phyloP scores from a whole-genome alignment of 2,888 invertebrate species.

The Timema cristinae region DNA sequence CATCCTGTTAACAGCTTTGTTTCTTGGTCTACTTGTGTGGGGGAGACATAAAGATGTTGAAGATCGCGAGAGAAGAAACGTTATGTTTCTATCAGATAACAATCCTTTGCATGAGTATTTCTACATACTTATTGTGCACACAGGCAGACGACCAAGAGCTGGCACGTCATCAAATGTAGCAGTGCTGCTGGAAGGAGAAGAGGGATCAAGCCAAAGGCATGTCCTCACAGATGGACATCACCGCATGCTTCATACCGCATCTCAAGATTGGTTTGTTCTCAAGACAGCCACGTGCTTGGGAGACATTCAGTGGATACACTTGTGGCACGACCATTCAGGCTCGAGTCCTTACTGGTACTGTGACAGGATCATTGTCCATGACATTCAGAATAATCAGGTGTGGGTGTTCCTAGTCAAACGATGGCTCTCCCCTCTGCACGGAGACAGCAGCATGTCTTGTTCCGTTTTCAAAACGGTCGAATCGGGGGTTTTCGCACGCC shows the following conservation, averaged over 20 bases:
- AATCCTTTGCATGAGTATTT: background rate
- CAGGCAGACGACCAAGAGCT: conserved; percentile 9
- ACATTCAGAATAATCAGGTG: background rate
- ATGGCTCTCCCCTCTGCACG: conserved; percentile 16
- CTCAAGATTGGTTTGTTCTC: conserved; percentile 19
- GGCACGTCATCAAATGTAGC: conserved; percentile 19
- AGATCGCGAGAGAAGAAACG: background rate
- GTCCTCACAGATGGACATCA: background rate
- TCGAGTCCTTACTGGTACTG: conserved; percentile 18
- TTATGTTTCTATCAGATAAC: background rate
- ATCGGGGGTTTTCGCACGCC: background rate
- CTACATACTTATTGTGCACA: conserved; percentile 14
- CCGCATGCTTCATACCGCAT: background rate
- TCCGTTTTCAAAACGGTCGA: conserved; percentile 4
- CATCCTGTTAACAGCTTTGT: background rate
- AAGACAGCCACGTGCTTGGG: background rate
- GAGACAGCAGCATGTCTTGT: conserved; percentile 3
- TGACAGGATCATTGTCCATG: conserved; percentile 7
- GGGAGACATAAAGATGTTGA: background rate
- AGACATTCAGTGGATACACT: background rate
- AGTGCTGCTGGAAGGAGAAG: conserved; percentile 8
- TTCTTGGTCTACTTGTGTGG: background rate
- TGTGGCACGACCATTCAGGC: conserved; percentile 19
- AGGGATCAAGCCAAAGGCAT: background rate
- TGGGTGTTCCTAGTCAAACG: conserved; percentile 15